Conservation (phyloP, 2,888 invertebrate species). For the Achlya flavicornis region DNA sequence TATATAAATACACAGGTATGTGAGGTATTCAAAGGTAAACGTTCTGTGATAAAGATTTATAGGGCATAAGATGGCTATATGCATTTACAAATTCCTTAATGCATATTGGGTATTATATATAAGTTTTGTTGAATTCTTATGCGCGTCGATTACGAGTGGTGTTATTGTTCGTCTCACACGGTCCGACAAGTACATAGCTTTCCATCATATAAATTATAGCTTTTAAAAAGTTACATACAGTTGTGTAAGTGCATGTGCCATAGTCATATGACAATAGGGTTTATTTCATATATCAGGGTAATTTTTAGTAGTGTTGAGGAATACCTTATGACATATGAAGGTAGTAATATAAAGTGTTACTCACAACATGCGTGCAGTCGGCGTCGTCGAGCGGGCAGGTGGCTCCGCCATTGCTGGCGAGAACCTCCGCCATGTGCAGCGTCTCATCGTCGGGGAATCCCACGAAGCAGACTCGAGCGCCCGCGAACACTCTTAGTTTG, state of each 20-base stretch:
- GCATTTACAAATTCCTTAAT: constrained; percentile 14
- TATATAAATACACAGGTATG: constrained; percentile 64
- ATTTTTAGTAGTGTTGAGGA: constrained; percentile 8
- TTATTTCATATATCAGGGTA: neutral
- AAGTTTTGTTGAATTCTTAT: neutral
- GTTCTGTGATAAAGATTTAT: constrained; percentile 46
- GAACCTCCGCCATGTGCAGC: constrained; percentile 95
- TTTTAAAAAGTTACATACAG: neutral
- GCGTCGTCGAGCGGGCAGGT: constrained; percentile 91
- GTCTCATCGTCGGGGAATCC: constrained; percentile 96
- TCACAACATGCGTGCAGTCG: constrained; percentile 96
- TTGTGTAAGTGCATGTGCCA: constrained; percentile 3
- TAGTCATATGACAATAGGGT: neutral
- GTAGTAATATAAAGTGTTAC: constrained; percentile 54
- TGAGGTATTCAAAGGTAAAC: constrained; percentile 59
- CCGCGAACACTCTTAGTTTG: constrained; percentile 94
- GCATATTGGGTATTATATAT: constrained; percentile 4
- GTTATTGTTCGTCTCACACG: neutral
- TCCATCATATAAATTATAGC: neutral
- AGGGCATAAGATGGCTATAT: constrained; percentile 20
- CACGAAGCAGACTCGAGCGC: constrained; percentile 93
- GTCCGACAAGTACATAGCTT: neutral
- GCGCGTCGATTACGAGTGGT: neutral
- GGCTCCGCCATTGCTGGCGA: constrained; percentile 93
- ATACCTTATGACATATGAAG: constrained; percentile 7